Conservation (phyloP, 2,797 vertebrate genomes). For the Synaphobranchus kaupii region DNA sequence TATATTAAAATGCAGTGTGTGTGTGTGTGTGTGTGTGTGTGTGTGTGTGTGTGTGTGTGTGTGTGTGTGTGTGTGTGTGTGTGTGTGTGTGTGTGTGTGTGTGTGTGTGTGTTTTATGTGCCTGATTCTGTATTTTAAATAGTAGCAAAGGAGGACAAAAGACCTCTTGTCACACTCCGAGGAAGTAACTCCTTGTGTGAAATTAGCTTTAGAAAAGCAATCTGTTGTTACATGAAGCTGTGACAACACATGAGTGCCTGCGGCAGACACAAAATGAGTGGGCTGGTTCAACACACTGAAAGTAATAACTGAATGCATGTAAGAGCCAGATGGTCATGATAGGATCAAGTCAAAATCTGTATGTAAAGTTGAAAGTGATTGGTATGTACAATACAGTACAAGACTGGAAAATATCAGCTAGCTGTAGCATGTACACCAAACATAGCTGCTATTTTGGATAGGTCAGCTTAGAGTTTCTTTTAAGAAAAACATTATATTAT, state of each 20-base stretch:
- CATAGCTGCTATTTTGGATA: not conserved
- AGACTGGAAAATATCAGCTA: not conserved
- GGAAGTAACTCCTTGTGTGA: not conserved
- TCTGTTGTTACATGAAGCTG: not conserved
- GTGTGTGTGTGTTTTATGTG: not conserved
- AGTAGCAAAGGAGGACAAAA: not conserved
- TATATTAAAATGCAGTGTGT: not conserved
- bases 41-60: too few relatives aligned
- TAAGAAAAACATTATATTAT: not conserved
- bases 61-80: not conserved
- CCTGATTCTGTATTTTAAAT: not conserved
- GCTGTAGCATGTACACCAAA: not conserved
- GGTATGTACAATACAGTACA: not conserved
- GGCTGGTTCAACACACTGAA: not conserved
- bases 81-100: not conserved
- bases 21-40: not conserved
- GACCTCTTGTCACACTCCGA: not conserved
- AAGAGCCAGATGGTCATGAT: not conserved
- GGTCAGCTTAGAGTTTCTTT: not conserved
- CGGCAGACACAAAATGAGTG: not conserved
- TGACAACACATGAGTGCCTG: not conserved
- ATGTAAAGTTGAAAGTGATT: not conserved
- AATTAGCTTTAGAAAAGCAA: not conserved
- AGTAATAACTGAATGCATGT: not conserved
- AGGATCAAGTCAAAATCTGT: not conserved